These are phyloP conservation scores for Cosmia trapezina DNA, from an alignment of 2,888 invertebrate genomes.

Conservation along the genomic window DNA sequence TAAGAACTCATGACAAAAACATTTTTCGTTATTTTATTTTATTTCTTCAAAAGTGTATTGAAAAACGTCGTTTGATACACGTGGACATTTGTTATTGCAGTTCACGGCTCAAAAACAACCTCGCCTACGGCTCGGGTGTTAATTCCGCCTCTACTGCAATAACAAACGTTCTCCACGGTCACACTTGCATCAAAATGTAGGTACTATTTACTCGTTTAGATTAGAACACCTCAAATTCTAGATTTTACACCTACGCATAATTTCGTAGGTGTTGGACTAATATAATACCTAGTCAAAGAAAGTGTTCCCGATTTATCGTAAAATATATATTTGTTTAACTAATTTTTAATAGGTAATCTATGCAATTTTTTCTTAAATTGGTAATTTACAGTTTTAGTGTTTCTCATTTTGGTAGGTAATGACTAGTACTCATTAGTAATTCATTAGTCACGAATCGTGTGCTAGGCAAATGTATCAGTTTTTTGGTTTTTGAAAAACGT, in stretches of 20 bases:
- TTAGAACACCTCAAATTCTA: neutral
- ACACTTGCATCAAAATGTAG: too few relatives aligned
- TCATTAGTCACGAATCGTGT: neutral
- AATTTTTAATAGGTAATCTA: conserved; percentile 7
- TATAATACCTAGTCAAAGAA: conserved; percentile 12
- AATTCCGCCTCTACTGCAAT: too few relatives aligned
- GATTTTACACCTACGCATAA: conserved; percentile 1
- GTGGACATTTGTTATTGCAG: too few relatives aligned
- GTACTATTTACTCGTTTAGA: neutral
- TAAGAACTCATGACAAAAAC: too few relatives aligned
- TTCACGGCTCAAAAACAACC: too few relatives aligned
- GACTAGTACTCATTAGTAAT: neutral
- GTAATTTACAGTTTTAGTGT: neutral
- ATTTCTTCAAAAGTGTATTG: too few relatives aligned
- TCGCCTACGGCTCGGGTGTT: too few relatives aligned
- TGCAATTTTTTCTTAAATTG: conserved; percentile 5
- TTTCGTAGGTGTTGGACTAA: neutral
- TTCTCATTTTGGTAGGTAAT: conserved; percentile 16
- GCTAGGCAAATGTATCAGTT: neutral
- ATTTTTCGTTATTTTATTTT: too few relatives aligned
- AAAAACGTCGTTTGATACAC: too few relatives aligned
- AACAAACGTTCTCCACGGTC: too few relatives aligned
- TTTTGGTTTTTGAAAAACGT: conserved; percentile 1
- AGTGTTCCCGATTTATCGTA: conserved; percentile 1
- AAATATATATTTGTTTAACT: neutral